Evolutionary conservation across 2,888 invertebrate species (phyloP), one percentile per base, ranked within the genome.

Genomic region (Acleris cristana): DNA sequence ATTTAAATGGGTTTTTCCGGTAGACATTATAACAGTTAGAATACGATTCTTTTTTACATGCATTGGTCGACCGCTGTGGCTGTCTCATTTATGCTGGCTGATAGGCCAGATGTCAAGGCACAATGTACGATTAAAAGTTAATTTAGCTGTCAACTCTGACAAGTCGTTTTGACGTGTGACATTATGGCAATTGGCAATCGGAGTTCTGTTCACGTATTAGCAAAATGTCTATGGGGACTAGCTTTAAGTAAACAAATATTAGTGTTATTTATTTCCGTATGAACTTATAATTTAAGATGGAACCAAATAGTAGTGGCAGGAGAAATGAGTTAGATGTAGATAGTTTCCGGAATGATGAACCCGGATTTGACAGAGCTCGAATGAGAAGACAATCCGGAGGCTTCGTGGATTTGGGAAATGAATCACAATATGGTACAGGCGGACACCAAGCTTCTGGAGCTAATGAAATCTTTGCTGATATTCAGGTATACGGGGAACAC

Each of bases 391-490:
- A 96, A 79, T 95, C 95, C n/a, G 95, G 95, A 74, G 96, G 96
- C 52, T 96, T 96, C 84, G 95, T 96, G 58, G 96, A 96, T 81
- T 92, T 96, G 60, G 96, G 96, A 62, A 95, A 95, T 87, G 95
- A 95, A 87, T 95, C 95, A 87, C 95, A 95, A 82, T 96, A 95
- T 88, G 96, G 95, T 70, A 95, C 96, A 64, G 96, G 96, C 74
- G 97, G 97, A 23, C 97, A 97, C 85, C 97, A 97, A 86, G 96
- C 96, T 26, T 96, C 97, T 58, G 96, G 97, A 65, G 96, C 97
- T 26, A 98, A 98, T 87, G 98, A 98, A 90, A 94, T 98, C 67
- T 98, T 97, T 88, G 97, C 97, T 30, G 97, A 98, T 82, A 97
- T 98, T 90, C 97, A 97, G 94, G 98, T 97, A 88, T 40, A 3